These are phyloP conservation scores for Tetranychus cinnabarinus DNA, from an alignment of 1,140 invertebrate species.

Conservation along the genomic window DNA sequence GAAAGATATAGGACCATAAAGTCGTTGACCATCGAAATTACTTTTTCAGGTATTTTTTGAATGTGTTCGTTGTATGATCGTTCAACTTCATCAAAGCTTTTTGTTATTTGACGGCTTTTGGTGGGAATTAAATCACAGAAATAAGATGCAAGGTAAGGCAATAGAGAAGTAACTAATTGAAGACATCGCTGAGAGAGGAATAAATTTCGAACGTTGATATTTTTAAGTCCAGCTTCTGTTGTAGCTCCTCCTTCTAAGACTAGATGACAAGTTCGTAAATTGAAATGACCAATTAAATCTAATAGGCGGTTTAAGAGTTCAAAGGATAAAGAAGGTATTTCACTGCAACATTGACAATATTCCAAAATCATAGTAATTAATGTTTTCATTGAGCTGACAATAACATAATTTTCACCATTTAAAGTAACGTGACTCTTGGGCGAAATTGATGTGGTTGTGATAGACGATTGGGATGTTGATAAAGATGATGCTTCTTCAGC, in stretches of 20 bases:
- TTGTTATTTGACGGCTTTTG: constrained; percentile 22
- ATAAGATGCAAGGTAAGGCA: constrained; percentile 26
- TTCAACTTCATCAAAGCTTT: constrained; percentile 28
- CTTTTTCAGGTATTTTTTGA: constrained; percentile 68
- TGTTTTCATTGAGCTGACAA: constrained; percentile 47
- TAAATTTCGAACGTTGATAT: constrained; percentile 75
- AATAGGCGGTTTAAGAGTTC: constrained; percentile 58
- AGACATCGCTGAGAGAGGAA: constrained; percentile 37
- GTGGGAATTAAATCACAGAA: constrained; percentile 22
- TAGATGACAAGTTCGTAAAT: constrained; percentile 73
- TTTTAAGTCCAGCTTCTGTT: constrained; percentile 70
- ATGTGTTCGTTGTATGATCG: constrained; percentile 60
- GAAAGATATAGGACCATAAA: constrained; percentile 46
- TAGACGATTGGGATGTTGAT: not conserved
- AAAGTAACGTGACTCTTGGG: constrained; percentile 29
- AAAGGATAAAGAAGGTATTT: constrained; percentile 31
- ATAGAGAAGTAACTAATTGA: constrained; percentile 35
- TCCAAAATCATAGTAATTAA: constrained; percentile 65
- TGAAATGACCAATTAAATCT: constrained; percentile 60
- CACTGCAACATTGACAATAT: constrained; percentile 52
- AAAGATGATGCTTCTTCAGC: not conserved
- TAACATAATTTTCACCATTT: constrained; percentile 53
- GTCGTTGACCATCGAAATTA: constrained; percentile 63
- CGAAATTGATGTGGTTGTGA: not conserved
- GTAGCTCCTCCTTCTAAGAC: constrained; percentile 85